phyloP scores from a whole-genome alignment of 1,140 invertebrate species.

The Drosophila bifasciata region DNA sequence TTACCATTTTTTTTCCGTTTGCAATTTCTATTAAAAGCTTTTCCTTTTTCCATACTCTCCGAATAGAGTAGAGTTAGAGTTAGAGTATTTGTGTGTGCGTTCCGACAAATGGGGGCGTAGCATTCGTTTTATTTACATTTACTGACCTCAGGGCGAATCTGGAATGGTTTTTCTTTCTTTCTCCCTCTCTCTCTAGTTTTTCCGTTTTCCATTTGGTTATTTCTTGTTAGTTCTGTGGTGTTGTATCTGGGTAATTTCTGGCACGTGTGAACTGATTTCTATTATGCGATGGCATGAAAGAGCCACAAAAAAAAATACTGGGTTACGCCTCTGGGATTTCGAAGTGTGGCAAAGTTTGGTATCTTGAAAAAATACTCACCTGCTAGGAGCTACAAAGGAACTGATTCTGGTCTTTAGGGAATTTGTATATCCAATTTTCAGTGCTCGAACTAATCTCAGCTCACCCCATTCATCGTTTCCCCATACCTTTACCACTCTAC shows the following conservation, averaged over 20 bases:
- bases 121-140: conserved; percentile 64
- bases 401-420: no score
- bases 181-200: conserved; percentile 7
- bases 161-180: conserved; percentile 1
- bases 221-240: background rate
- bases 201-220: conserved; percentile 8
- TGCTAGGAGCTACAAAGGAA: no score
- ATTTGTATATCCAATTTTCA: no score
- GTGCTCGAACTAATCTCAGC: no score
- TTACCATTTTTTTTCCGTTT: conserved; percentile 27
- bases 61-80: no score
- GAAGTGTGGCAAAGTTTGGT: no score
- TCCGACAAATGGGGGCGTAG: conserved; percentile 43
- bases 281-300: conserved; percentile 47
- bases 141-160: conserved; percentile 56
- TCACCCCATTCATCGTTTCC: no score
- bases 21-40: conserved; percentile 45
- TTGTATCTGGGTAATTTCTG: conserved; percentile 54
- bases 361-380: no score
- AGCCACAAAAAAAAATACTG: background rate
- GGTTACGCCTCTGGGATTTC: no score
- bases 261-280: conserved; percentile 67
- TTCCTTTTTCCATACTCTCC: background rate
- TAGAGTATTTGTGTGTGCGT: conserved; percentile 2
- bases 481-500: no score